Evolutionary conservation across 2,113 vertebrate genomes (phyloP).

Genomic region (Pundamilia nyererei): DNA sequence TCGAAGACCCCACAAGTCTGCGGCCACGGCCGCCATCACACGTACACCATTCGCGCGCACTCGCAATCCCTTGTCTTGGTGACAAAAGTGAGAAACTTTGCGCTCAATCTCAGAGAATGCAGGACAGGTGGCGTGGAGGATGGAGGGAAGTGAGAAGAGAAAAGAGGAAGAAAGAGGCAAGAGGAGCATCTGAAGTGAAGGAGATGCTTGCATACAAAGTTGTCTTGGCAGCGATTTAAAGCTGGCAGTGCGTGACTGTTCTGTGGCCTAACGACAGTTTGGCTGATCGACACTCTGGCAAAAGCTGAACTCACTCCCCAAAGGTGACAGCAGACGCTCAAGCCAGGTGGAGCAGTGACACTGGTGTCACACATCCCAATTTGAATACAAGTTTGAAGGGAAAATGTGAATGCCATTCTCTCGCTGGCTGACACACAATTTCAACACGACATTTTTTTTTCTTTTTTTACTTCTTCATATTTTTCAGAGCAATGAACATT

Average conservation of each 20-base stretch:
- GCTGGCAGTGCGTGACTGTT: constrained; percentile 28
- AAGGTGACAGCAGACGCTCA: constrained; percentile 45
- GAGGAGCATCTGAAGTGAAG: background rate
- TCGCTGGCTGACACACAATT: background rate
- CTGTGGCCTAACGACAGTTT: constrained; percentile 18
- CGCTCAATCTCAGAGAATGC: constrained; percentile 25
- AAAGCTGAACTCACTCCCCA: constrained; percentile 20
- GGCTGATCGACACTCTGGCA: constrained; percentile 32
- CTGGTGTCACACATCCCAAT: constrained; percentile 28
- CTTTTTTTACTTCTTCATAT: background rate
- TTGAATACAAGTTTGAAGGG: constrained; percentile 4
- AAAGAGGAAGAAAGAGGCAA: background rate
- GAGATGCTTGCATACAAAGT: constrained; percentile 23
- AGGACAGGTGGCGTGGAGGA: constrained; percentile 50
- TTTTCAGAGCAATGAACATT: background rate
- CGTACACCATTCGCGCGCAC: background rate
- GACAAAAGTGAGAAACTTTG: constrained; percentile 50
- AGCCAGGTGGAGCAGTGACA: constrained; percentile 47
- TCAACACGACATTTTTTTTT: background rate
- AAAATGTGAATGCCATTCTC: background rate
- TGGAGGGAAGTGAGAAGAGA: constrained; percentile 26
- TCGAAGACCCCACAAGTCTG: constrained; percentile 16
- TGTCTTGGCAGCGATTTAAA: constrained; percentile 24
- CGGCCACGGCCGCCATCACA: background rate
- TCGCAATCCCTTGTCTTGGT: constrained; percentile 11